A percentile compares a stretch with the other conserved stretches of the same genome.
phyloP scores from a whole-genome alignment of 2,113 vertebrate species.

The Hyaena hyaena region DNA sequence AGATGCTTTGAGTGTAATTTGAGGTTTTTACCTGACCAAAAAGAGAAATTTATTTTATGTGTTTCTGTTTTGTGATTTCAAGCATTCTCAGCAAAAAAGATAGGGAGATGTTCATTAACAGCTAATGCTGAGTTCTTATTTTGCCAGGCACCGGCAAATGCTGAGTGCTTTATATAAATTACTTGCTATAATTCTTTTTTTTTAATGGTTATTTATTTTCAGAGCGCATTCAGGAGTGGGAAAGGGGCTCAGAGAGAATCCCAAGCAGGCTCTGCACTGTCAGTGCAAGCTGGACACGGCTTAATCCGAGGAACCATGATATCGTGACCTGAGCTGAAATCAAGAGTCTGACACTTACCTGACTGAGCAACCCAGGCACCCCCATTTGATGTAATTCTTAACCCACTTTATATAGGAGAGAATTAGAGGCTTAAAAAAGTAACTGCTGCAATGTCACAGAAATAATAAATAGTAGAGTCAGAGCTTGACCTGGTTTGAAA shows the following conservation, averaged over 20 bases:
- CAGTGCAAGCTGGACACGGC: too few species aligned
- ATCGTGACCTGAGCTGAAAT: too few species aligned
- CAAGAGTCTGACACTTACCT: too few species aligned
- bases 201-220: too few species aligned
- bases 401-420: background rate
- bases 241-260: too few species aligned
- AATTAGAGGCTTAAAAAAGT: background rate
- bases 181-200: background rate
- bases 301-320: too few species aligned
- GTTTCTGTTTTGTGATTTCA: background rate
- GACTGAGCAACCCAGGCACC: too few species aligned
- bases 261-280: too few species aligned
- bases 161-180: slow-evolving; percentile 18
- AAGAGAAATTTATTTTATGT: background rate
- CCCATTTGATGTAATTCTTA: background rate
- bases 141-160: background rate
- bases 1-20: background rate
- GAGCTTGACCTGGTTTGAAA: background rate
- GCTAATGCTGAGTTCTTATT: background rate
- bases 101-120: background rate
- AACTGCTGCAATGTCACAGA: background rate
- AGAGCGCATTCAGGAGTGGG: too few species aligned
- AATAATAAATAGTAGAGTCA: background rate
- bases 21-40: background rate
- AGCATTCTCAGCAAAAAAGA: background rate